These are phyloP conservation scores for Lasioglossum villosulum DNA, from an alignment of 2,888 invertebrate genomes.

Conservation along the genomic window DNA sequence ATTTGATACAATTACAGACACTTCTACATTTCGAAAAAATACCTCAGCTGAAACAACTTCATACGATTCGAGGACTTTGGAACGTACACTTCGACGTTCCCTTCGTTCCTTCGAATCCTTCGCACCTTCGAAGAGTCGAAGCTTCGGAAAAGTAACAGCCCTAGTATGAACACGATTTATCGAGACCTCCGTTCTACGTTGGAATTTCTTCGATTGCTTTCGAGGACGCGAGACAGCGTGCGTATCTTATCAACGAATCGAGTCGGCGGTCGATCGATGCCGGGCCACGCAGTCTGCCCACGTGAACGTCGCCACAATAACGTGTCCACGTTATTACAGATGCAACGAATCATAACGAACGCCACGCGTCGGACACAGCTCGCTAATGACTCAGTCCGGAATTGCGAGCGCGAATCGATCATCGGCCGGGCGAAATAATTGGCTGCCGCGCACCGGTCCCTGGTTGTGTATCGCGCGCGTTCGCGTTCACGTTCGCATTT, in stretches of 20 bases:
- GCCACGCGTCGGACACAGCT: conserved; percentile 13
- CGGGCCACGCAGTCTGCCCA: neutral
- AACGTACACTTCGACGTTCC: too few relatives aligned
- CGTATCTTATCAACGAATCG: neutral
- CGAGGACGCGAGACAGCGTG: neutral
- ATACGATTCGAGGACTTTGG: too few relatives aligned
- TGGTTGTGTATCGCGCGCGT: neutral
- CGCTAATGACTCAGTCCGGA: conserved; percentile 53
- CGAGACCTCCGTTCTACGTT: neutral
- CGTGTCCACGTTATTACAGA: conserved; percentile 19
- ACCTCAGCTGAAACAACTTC: too few relatives aligned
- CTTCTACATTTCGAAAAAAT: too few relatives aligned
- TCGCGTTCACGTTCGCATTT: neutral
- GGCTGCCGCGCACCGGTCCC: conserved; percentile 26
- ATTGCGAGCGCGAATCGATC: conserved; percentile 56
- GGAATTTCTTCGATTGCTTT: neutral
- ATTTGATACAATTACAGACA: too few relatives aligned
- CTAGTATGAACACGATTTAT: too few relatives aligned
- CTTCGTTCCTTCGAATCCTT: too few relatives aligned
- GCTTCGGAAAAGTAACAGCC: too few relatives aligned
- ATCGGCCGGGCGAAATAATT: conserved; percentile 50
- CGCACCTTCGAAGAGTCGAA: too few relatives aligned
- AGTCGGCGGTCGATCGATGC: conserved; percentile 21
- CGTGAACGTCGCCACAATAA: conserved; percentile 19
- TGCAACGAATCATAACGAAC: conserved; percentile 45